phyloP scores from a whole-genome alignment of 2,797 vertebrate genomes.

The Toxotes lorentzi region DNA sequence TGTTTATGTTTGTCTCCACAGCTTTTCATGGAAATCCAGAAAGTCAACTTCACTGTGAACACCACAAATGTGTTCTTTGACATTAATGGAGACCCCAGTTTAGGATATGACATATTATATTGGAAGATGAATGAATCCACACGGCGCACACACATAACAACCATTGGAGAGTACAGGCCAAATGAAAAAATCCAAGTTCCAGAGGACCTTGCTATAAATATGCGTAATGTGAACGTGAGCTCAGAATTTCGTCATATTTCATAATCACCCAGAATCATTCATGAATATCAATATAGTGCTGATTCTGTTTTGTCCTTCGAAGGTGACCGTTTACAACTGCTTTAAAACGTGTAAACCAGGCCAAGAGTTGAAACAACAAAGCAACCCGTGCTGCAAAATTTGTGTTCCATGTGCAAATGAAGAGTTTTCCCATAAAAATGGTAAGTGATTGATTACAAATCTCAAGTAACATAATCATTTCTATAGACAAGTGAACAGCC shows the following conservation, averaged over 20 bases:
- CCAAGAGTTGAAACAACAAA: neutral
- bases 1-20: conserved; percentile 41
- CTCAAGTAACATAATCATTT: neutral
- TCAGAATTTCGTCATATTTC: neutral
- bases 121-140: conserved; percentile 52
- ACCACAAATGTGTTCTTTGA: conserved; percentile 57
- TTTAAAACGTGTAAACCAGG: conserved; percentile 65
- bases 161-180: conserved; percentile 65
- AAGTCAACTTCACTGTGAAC: conserved; percentile 62
- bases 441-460: conserved; percentile 39
- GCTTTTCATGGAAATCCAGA: conserved; percentile 70
- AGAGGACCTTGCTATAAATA: neutral
- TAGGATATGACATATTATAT: conserved; percentile 71
- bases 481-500: neutral
- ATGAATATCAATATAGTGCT: neutral
- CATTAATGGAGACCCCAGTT: conserved; percentile 55
- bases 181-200: conserved; percentile 7
- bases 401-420: conserved; percentile 51
- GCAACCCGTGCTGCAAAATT: conserved; percentile 41
- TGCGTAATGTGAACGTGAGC: conserved; percentile 27
- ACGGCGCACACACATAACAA: fast-evolving
- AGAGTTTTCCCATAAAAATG: conserved; percentile 38
- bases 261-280: neutral
- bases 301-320: conserved; percentile 8
- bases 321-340: conserved; percentile 69